Conservation (phyloP, 2,797 vertebrate species). For the Megalops cyprinoides region DNA sequence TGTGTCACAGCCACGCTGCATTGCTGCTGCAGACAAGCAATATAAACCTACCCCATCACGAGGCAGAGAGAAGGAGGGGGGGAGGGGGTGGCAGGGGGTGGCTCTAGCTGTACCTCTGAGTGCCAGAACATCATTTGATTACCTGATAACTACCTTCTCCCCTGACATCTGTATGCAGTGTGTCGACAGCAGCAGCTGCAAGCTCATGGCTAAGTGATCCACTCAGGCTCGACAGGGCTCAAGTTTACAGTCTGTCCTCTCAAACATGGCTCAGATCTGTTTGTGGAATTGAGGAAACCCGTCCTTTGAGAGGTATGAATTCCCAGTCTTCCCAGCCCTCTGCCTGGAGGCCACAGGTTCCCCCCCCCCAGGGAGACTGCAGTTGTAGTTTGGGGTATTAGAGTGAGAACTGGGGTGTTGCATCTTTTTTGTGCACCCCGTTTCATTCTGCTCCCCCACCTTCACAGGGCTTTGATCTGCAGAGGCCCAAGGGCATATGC, state of each 20-base stretch:
- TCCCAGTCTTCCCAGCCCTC: background rate
- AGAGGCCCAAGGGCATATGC: background rate
- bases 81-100: background rate
- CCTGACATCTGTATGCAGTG: slow-evolving; percentile 20
- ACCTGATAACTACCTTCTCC: slow-evolving; percentile 14
- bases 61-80: slow-evolving; percentile 11
- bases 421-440: background rate
- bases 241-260: too few relatives aligned
- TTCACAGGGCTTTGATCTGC: background rate
- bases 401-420: background rate
- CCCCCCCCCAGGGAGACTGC: background rate
- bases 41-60: background rate
- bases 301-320: background rate
- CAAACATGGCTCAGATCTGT: background rate
- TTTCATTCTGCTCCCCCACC: background rate
- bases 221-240: background rate
- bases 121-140: slow-evolving; percentile 33
- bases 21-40: background rate
- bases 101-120: background rate
- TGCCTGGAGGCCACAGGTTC: background rate
- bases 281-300: background rate
- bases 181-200: background rate
- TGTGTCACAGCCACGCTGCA: slow-evolving; percentile 13
- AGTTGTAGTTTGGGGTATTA: background rate
- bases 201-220: background rate